Base-by-base conservation (phyloP, 2,888 invertebrate genomes). In the Parthenolecanium corni region DNA sequence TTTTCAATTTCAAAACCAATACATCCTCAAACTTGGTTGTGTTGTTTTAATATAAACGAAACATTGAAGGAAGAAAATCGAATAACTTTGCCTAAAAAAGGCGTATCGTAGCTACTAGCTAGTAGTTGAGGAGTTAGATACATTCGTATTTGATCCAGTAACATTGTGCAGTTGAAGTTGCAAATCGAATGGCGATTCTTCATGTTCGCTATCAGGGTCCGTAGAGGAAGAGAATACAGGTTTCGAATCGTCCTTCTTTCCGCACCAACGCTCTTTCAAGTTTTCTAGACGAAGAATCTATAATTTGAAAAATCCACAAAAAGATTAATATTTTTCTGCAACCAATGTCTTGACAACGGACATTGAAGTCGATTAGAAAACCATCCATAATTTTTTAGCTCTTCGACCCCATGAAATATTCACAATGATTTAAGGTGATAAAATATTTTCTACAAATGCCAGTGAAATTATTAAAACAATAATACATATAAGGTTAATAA, bases 241-340 rank as follows among this genome's bases (percentile, higher is more conserved):
- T 14, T 49, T 36, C 14, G 42, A 25, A 9, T 18, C 68, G 11
- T 70, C 70, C 64, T 70, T 70, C n/a, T 71, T 70, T 54, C 71
- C 73, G 47, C 72, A 72, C 72, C 73, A 72, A 21, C 73, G 72
- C 66, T 74, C 71, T 67, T 74, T 80, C 78, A 81, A 81, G 66
- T 80, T 80, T 72, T 84, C 84, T 75, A 85, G 74, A 75, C 84
- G 83, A 82, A 85, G 80, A 79, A 85, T 81, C 85, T 85, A 74
- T 11, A 67, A 66, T 65, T 68, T 58, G 52, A 56, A 52, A 64
- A 46, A 16, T 25, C n/a, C n/a, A n/a, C n/a, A n/a, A n/a, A n/a
- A n/a, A n/a, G n/a, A 23, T 5, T 23, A 44, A 57, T 11, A 14
- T 5, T 23, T 44, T 21, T 46, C 23, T 18, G 23, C 21, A n/a